These are phyloP conservation scores for Zaprionus africanus DNA, from an alignment of 1,140 invertebrate genomes.

Conservation along the genomic window DNA sequence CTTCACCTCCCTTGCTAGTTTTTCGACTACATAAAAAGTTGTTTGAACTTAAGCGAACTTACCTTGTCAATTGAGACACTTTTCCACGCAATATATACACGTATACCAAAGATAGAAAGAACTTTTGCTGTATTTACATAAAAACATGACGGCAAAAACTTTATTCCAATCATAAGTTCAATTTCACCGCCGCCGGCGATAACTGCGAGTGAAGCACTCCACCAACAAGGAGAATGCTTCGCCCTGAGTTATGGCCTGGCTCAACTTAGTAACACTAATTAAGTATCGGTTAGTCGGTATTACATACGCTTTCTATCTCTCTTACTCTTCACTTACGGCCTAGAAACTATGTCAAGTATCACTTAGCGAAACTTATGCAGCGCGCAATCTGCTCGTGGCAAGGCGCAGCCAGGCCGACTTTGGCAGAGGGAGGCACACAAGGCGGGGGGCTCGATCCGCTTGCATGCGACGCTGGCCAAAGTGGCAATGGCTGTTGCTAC, in stretches of 20 bases:
- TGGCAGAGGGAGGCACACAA: slow-evolving; percentile 25
- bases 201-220: background rate
- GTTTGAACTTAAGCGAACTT: background rate
- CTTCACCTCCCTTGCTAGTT: background rate
- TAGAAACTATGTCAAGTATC: slow-evolving; percentile 70
- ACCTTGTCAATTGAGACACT: background rate
- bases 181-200: background rate
- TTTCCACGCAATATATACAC: background rate
- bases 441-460: slow-evolving; percentile 35
- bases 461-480: slow-evolving; percentile 40
- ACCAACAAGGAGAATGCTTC: background rate
- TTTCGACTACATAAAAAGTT: background rate
- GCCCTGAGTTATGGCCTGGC: slow-evolving; percentile 1
- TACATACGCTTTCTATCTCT: slow-evolving; percentile 44
- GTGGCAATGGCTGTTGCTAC: background rate
- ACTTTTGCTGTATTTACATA: slow-evolving; percentile 14
- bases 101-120: background rate
- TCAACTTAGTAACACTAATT: slow-evolving; percentile 1
- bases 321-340: slow-evolving; percentile 53
- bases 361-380: slow-evolving; percentile 56
- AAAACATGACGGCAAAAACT: slow-evolving; percentile 36
- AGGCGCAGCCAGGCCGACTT: slow-evolving; percentile 10
- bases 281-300: slow-evolving; percentile 24
- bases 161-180: slow-evolving; percentile 31
- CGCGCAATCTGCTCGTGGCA: slow-evolving; percentile 8